These are phyloP conservation scores for Papilio helenus DNA, from an alignment of 1,140 invertebrate species.

Conservation along the genomic window DNA sequence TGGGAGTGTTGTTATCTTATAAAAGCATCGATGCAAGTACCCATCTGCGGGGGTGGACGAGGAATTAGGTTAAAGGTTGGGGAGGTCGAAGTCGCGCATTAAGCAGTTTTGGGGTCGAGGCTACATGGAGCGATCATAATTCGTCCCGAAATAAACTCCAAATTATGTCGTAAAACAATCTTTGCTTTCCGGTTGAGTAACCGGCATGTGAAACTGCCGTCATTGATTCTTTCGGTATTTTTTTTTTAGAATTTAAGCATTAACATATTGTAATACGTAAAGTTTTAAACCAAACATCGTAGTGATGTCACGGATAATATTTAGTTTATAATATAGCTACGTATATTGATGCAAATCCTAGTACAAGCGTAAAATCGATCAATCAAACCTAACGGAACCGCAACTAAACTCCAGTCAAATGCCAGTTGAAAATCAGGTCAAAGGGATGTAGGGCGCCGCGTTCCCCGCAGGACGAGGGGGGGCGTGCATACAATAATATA, in stretches of 20 bases:
- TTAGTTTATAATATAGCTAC: not conserved
- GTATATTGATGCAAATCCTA: conserved; percentile 1
- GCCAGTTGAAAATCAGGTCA: conserved; percentile 62
- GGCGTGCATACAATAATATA: conserved; percentile 68
- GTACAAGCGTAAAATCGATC: conserved; percentile 22
- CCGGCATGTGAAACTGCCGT: not conserved
- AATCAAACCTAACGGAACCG: conserved; percentile 40
- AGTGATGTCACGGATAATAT: not conserved
- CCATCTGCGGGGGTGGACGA: conserved; percentile 65
- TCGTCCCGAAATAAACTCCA: conserved; percentile 61
- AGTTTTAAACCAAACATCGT: not conserved
- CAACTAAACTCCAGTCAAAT: conserved; percentile 54
- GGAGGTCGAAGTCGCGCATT: conserved; percentile 59
- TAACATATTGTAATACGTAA: not conserved
- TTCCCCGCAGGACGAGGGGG: conserved; percentile 56
- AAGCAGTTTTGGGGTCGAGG: conserved; percentile 68
- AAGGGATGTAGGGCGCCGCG: conserved; percentile 65
- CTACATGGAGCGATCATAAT: conserved; percentile 64
- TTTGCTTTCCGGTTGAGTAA: conserved; percentile 40
- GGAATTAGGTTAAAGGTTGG: conserved; percentile 74
- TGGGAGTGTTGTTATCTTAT: conserved; percentile 66
- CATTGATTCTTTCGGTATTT: not conserved
- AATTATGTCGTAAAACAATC: conserved; percentile 62
- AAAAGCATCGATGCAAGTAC: conserved; percentile 66
- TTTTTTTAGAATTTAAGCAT: conserved; percentile 17